Conservation (phyloP, 1,140 invertebrate species). For the Listronotus bonariensis region DNA sequence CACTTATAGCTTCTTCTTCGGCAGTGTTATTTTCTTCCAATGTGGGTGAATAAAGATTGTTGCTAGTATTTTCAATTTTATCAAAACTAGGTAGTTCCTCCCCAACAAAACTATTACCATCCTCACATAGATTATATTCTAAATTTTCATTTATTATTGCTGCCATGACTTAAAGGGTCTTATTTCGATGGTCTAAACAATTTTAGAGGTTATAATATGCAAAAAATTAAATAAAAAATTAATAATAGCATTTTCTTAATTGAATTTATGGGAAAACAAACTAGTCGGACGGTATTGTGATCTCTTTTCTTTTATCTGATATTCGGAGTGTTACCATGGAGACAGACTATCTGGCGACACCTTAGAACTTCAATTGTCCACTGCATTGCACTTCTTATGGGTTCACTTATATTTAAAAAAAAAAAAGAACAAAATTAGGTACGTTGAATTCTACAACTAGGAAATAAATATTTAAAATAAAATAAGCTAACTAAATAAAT, state of each 20-base stretch:
- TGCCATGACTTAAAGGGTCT: neutral
- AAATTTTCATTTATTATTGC: neutral
- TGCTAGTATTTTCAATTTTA: neutral
- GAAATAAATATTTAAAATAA: too few relatives aligned
- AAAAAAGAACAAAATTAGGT: too few relatives aligned
- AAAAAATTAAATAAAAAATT: neutral
- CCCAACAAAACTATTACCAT: neutral
- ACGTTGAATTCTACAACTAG: too few relatives aligned
- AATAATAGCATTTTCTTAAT: neutral
- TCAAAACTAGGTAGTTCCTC: neutral
- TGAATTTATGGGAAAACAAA: neutral
- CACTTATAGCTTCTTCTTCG: neutral
- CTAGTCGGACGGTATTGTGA: neutral
- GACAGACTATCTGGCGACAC: slow-evolving; percentile 32
- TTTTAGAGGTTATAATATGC: neutral
- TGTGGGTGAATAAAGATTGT: too few relatives aligned
- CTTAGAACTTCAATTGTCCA: slow-evolving; percentile 1
- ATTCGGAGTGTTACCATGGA: slow-evolving; percentile 19
- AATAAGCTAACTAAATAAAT: too few relatives aligned
- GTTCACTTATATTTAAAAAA: too few relatives aligned
- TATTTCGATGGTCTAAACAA: neutral
- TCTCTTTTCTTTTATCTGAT: neutral
- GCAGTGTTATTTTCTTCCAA: neutral
- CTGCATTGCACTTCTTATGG: too few relatives aligned
- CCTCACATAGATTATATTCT: neutral